Percentiles rank a stretch among this genome's conserved stretches.
Evolutionary conservation across 2,888 invertebrate species (phyloP).

Genomic region (Philereme transversata): DNA sequence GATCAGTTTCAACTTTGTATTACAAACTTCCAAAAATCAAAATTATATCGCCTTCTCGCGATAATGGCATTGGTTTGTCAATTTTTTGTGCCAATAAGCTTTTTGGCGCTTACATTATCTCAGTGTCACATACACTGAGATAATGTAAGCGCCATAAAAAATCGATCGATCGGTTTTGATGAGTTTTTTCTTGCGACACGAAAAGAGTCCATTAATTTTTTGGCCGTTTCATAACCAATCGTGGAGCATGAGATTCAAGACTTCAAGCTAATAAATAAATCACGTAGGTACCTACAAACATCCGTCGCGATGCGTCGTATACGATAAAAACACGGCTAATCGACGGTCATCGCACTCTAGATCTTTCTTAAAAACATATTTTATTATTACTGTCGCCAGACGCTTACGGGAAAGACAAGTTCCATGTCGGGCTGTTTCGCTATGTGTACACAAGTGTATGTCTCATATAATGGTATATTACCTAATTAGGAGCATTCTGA

Average conservation of each 20-base stretch:
- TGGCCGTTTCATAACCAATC: constrained; percentile 41
- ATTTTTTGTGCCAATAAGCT: constrained; percentile 30
- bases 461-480: constrained; percentile 53
- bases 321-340: constrained; percentile 68
- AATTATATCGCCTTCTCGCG: constrained; percentile 1
- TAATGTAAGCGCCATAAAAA: constrained; percentile 34
- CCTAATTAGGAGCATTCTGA: constrained; percentile 61
- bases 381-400: constrained; percentile 42
- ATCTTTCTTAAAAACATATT: constrained; percentile 59
- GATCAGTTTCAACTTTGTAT: neutral
- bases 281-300: constrained; percentile 62
- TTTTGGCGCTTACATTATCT: too few species aligned
- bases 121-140: too few species aligned
- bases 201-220: constrained; percentile 42
- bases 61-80: constrained; percentile 23
- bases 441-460: constrained; percentile 69
- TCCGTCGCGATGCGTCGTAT: constrained; percentile 60
- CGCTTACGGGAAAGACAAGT: constrained; percentile 66
- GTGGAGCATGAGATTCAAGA: constrained; percentile 27
- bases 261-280: constrained; percentile 61
- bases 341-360: constrained; percentile 75
- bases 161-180: constrained; percentile 33
- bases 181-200: constrained; percentile 33
- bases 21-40: constrained; percentile 3
- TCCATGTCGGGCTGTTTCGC: constrained; percentile 52